Evolutionary conservation across 2,888 invertebrate genomes (phyloP).

Genomic region (Panzeria rudis): DNA sequence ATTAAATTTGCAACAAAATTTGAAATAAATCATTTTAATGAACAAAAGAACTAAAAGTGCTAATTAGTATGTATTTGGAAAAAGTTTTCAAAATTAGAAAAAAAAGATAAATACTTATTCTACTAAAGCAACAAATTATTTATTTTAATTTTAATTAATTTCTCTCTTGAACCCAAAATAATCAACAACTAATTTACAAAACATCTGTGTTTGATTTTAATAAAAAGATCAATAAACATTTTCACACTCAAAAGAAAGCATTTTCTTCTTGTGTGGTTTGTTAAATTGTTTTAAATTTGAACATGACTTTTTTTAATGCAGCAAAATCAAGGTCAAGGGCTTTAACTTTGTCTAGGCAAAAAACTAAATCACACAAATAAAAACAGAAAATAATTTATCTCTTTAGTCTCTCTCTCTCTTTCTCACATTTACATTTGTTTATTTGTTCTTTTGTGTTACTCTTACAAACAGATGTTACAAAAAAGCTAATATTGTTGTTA

Average conservation of each 20-base stretch:
- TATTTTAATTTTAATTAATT: background rate
- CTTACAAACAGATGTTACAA: conserved; percentile 19
- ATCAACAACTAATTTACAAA: conserved; percentile 26
- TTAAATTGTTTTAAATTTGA: conserved; percentile 30
- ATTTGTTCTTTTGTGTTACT: conserved; percentile 30
- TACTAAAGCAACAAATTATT: background rate
- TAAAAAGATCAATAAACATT: conserved; percentile 26
- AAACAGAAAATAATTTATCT: conserved; percentile 33
- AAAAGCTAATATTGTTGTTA: conserved; percentile 33
- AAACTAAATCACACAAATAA: background rate
- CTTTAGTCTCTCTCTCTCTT: conserved; percentile 6
- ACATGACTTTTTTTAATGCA: conserved; percentile 17
- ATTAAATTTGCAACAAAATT: background rate
- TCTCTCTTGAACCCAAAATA: conserved; percentile 12
- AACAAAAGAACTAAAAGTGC: conserved; percentile 1
- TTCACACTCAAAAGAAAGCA: background rate
- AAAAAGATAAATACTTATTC: background rate
- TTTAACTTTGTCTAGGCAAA: conserved; percentile 68
- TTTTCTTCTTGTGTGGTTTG: background rate
- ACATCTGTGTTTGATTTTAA: conserved; percentile 24
- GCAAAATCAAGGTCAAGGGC: conserved; percentile 71
- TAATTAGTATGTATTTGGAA: conserved; percentile 25
- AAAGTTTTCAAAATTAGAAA: background rate
- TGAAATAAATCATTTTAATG: background rate
- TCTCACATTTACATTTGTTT: conserved; percentile 14